phyloP scores from a whole-genome alignment of 2,113 vertebrate species.

The Cacatua alba region DNA sequence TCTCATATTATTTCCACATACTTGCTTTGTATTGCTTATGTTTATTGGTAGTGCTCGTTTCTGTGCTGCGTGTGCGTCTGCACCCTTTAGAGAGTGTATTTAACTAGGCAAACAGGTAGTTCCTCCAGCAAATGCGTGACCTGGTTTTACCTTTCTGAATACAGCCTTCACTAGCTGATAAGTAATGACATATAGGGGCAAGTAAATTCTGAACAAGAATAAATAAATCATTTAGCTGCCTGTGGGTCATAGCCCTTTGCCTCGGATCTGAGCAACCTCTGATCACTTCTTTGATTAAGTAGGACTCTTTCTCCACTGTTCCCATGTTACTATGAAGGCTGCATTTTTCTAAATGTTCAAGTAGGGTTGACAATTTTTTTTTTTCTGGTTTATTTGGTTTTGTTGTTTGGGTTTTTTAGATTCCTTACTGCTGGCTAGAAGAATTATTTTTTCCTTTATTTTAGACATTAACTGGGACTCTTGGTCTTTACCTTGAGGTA shows the following conservation, averaged over 20 bases:
- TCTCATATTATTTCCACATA: neutral
- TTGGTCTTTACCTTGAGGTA: neutral
- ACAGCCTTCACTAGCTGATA: neutral
- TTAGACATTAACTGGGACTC: neutral
- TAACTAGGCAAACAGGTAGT: neutral
- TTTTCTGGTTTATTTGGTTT: neutral
- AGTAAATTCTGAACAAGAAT: neutral
- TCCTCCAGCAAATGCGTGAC: neutral
- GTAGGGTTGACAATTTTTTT: neutral
- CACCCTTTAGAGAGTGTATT: neutral
- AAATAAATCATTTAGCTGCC: neutral
- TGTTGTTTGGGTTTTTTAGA: neutral
- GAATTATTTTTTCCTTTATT: neutral
- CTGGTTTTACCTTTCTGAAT: neutral
- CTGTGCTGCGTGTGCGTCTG: neutral
- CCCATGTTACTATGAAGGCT: neutral
- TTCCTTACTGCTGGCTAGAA: neutral
- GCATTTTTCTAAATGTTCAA: neutral
- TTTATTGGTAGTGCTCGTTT: neutral
- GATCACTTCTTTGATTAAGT: neutral
- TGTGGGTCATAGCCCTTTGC: neutral
- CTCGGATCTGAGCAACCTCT: neutral
- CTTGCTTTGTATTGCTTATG: neutral
- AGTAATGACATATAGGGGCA: neutral
- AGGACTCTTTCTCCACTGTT: neutral